Percentiles rank a stretch among this genome's conserved stretches.
phyloP scores from a whole-genome alignment of 2,797 vertebrate genomes.

The Siniperca undulata region DNA sequence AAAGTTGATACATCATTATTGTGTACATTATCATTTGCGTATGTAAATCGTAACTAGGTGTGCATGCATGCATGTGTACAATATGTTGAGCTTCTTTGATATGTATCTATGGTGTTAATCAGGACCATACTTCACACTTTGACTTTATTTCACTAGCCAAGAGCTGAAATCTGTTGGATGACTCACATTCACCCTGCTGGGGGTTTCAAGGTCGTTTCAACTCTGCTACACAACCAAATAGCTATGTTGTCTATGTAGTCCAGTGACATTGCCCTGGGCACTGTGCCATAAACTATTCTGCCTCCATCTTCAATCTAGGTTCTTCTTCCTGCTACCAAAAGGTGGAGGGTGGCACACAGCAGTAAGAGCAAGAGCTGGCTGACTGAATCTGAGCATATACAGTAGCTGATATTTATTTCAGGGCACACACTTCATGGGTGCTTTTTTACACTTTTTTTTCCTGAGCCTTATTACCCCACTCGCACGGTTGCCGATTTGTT shows the following conservation, averaged over 20 bases:
- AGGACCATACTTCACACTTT: conserved; percentile 19
- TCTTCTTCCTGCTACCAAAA: conserved; percentile 44
- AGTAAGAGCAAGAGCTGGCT: conserved; percentile 46
- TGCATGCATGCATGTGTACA: neutral
- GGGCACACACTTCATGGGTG: conserved; percentile 60
- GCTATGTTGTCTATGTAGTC: conserved; percentile 21
- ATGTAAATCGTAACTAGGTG: neutral
- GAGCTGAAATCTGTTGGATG: conserved; percentile 44
- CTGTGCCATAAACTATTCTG: conserved; percentile 24
- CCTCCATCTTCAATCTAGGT: conserved; percentile 41
- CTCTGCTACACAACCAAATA: conserved; percentile 37
- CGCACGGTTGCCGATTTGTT: conserved; percentile 73
- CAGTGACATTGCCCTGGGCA: conserved; percentile 46
- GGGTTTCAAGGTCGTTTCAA: conserved; percentile 53
- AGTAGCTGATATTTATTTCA: conserved; percentile 71
- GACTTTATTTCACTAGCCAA: conserved; percentile 36
- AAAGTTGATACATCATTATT: neutral
- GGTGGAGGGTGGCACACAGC: conserved; percentile 26
- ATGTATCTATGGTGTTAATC: conserved; percentile 8
- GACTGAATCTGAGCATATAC: conserved; percentile 73
- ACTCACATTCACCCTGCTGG: conserved; percentile 49
- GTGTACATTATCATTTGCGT: neutral
- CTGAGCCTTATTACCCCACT: conserved; percentile 65
- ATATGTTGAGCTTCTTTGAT: neutral
- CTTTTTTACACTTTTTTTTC: conserved; percentile 46